Conservation (phyloP, 2,888 invertebrate genomes). For the Camponotus fellah region DNA sequence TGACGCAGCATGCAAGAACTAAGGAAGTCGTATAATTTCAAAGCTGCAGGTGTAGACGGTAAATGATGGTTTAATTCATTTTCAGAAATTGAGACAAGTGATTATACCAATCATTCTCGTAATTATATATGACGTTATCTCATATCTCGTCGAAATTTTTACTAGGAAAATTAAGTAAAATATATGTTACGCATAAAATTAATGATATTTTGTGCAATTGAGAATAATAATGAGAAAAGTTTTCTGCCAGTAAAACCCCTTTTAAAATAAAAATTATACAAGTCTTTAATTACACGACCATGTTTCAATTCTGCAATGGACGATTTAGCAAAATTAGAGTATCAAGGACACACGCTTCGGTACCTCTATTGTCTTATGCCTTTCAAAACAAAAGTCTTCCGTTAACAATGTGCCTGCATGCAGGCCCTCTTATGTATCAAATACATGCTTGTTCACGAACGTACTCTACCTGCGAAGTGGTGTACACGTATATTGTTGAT, state of each 20-base stretch:
- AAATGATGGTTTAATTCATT: slow-evolving; percentile 72
- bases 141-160: slow-evolving; percentile 19
- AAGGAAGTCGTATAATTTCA: slow-evolving; percentile 68
- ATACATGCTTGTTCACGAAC: slow-evolving; percentile 58
- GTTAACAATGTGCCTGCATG: slow-evolving; percentile 70
- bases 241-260: not conserved
- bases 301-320: not conserved
- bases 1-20: slow-evolving; percentile 51
- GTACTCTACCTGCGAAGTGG: slow-evolving; percentile 45
- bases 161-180: not conserved
- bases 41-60: not conserved
- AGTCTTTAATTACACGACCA: not conserved
- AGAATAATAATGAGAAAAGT: not conserved
- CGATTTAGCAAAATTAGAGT: slow-evolving; percentile 39
- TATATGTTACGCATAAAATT: not conserved
- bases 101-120: slow-evolving; percentile 40
- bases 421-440: slow-evolving; percentile 68
- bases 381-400: slow-evolving; percentile 63
- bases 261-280: not conserved
- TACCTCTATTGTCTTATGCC: slow-evolving; percentile 46
- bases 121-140: slow-evolving; percentile 39
- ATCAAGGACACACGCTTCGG: slow-evolving; percentile 18
- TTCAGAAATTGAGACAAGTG: slow-evolving; percentile 63
- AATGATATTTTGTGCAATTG: slow-evolving; percentile 3
- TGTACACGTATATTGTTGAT: slow-evolving; percentile 54